A percentile compares a stretch with the other conserved stretches of the same genome.
phyloP scores from a whole-genome alignment of 2,797 vertebrate species.

The Pygocentrus nattereri region DNA sequence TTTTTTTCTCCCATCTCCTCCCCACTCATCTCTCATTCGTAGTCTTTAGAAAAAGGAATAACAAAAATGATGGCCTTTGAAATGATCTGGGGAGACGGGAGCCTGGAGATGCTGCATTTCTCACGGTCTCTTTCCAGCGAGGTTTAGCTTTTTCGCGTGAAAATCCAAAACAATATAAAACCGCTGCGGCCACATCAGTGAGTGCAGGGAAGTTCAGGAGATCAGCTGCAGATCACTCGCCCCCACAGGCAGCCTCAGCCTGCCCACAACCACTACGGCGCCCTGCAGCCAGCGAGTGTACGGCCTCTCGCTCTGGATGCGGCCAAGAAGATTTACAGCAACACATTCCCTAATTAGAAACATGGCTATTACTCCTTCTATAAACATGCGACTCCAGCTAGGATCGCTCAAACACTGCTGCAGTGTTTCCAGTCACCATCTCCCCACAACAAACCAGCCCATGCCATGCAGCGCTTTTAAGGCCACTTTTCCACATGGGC shows the following conservation, averaged over 20 bases:
- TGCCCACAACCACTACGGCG: slow-evolving; percentile 58
- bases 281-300: slow-evolving; percentile 58
- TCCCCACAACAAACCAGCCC: slow-evolving; percentile 46
- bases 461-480: slow-evolving; percentile 48
- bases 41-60: slow-evolving; percentile 31
- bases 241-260: slow-evolving; percentile 60
- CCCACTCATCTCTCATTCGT: not conserved
- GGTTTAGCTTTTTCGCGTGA: slow-evolving; percentile 56
- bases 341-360: slow-evolving; percentile 79
- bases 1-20: slow-evolving; percentile 9
- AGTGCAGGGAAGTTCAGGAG: slow-evolving; percentile 68
- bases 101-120: slow-evolving; percentile 66
- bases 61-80: slow-evolving; percentile 54
- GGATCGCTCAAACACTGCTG: slow-evolving; percentile 52
- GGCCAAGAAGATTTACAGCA: slow-evolving; percentile 73
- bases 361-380: slow-evolving; percentile 72
- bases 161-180: slow-evolving; percentile 76
- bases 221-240: slow-evolving; percentile 66
- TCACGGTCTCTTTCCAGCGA: slow-evolving; percentile 76
- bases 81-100: slow-evolving; percentile 52
- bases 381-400: slow-evolving; percentile 69
- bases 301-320: slow-evolving; percentile 53
- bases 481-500: slow-evolving; percentile 29
- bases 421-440: slow-evolving; percentile 62
- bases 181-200: slow-evolving; percentile 79